Conservation (phyloP, 1,140 invertebrate genomes). For the Drosophila sp. region DNA sequence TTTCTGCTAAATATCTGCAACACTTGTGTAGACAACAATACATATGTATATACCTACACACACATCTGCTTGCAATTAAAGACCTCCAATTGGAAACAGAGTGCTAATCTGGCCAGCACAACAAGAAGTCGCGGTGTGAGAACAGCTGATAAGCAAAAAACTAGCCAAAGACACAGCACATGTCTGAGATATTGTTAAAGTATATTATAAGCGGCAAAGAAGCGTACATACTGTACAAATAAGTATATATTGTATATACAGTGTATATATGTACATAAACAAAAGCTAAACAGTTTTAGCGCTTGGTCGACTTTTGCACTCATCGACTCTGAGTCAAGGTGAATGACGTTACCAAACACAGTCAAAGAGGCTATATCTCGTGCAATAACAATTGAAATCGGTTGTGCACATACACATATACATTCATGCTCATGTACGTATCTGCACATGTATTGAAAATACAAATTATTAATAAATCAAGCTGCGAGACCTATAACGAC, state of each 20-base stretch:
- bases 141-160: constrained; percentile 52
- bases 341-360: constrained; percentile 76
- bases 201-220: constrained; percentile 11
- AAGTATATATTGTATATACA: constrained; percentile 15
- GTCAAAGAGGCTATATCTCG: constrained; percentile 35
- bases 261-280: constrained; percentile 6
- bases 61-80: background rate
- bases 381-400: constrained; percentile 33
- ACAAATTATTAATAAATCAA: constrained; percentile 79
- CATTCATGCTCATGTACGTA: constrained; percentile 7
- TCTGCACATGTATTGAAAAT: constrained; percentile 28
- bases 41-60: background rate
- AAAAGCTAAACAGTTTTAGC: constrained; percentile 31
- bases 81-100: constrained; percentile 19
- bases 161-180: constrained; percentile 38
- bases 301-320: constrained; percentile 67
- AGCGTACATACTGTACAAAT: background rate
- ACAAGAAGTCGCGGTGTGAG: background rate
- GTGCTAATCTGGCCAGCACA: constrained; percentile 24
- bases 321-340: constrained; percentile 70
- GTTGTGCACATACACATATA: constrained; percentile 23
- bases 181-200: constrained; percentile 21
- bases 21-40: background rate
- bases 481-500: constrained; percentile 49
- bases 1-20: background rate